Evolutionary conservation across 2,888 invertebrate genomes (phyloP), one percentile per base, ranked within the genome.

Genomic region (Trissolcus japonicus): DNA sequence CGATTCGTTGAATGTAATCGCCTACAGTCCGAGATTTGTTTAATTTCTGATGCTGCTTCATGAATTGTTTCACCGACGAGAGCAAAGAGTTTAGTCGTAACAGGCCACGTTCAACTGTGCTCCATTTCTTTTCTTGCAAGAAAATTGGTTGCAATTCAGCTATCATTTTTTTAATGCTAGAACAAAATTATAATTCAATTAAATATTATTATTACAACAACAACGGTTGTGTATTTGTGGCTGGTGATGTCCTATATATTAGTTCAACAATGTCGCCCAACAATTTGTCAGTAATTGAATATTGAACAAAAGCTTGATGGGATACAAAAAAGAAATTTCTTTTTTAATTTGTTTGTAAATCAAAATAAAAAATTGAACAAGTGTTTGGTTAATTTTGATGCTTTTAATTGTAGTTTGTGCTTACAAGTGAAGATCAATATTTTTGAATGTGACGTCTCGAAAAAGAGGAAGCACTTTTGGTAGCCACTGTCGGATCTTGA

Each of bases 401-500:
- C 4, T 4, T 25, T 25, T 4, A 16, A 46, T 2, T 16, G 16
- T 46, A 60, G 7, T n/a, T 40, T 35, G 41, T 66, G 81, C 85
- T 87, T 72, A 87, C 87, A 87, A 83, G 4, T 76, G 63, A 2
- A 84, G 59, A 53, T 88, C 85, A 59, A 87, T 85, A 46, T 85
- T 82, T 61, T 84, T 83, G 61, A 85, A 81, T 3, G 82, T 83
- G 25, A 85, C 83, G 55, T 85, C 82, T 59, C 81, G 82, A 60
- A 87, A 86, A 13, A 82, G 76, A 17, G 81, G 79, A 50, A 88
- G 81, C 35, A 85, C 76, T 66, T 83, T 83, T 0, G 87, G 87
- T 48, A 87, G n/a, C 87, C 87, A 87, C 54, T 85, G 80, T 0
- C 85, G 84, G 2, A 88, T 68, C 68, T 79, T 85, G n/a, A 92